Evolutionary conservation across 2,888 invertebrate genomes (phyloP), one percentile per base, ranked within the genome.

Genomic region (Drosophila histrio): DNA sequence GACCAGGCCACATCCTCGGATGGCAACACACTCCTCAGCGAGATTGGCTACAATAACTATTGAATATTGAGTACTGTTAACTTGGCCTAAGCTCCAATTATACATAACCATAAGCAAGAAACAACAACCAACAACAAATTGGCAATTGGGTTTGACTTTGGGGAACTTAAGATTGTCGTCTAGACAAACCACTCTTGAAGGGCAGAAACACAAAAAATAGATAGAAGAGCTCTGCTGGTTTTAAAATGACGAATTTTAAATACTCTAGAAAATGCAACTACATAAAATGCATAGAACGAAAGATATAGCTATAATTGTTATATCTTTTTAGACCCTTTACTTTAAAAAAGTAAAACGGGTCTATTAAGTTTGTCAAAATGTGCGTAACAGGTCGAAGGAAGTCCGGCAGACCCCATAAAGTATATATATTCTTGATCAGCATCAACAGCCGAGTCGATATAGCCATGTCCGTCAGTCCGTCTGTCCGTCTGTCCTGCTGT

Each of bases 11-110:
- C 61, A n/a, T 44, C 72, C n/a, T 30, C 65, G 2, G 84, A 80
- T 43, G 79, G 46, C 70, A 50, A 83, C 50, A 59, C 81, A 0
- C 64, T 90, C 36, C 82, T 90, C 50, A 87, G 81, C 67, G 89
- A 90, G 52, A 89, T 89, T 61, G 89, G 87, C 64, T 77, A 88
- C 71, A 89, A 87, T 56, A 83, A 87, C 69, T 86, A 78, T 38
- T 86, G 58, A 66, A n/a, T 24, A 19, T 39, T 26, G 28, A 47
- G 26, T 30, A 32, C 44, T 60, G 56, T 67, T 59, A 63, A 56
- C 53, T 49, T 41, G 39, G 19, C 21, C 21, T 21, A 3, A 30
- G 9, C 22, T 15, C 43, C 47, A 54, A 50, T 49, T 54, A 39
- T 38, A 24, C 50, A 44, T 49, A 36, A 50, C 17, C 30, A 38